These are phyloP conservation scores for Limenitis camilla DNA, from an alignment of 2,888 invertebrate species.

Conservation along the genomic window DNA sequence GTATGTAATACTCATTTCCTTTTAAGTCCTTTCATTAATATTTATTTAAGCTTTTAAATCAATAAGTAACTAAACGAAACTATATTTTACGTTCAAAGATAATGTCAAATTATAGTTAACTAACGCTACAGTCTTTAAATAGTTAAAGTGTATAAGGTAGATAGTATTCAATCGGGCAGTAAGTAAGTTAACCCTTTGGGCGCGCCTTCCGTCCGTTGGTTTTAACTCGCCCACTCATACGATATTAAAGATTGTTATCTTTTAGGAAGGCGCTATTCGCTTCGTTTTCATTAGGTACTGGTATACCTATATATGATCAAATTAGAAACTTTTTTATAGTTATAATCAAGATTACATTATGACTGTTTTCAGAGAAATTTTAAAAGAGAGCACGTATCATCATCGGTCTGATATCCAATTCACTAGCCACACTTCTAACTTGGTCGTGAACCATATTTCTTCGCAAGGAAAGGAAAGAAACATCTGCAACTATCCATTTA, in stretches of 20 bases:
- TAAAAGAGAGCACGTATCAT: not conserved
- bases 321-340: slow-evolving; percentile 11
- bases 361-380: not conserved
- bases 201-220: slow-evolving; percentile 57
- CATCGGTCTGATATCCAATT: too few relatives aligned
- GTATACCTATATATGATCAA: slow-evolving; percentile 37
- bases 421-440: too few relatives aligned
- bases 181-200: slow-evolving; percentile 42
- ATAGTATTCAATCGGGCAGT: slow-evolving; percentile 14
- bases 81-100: not conserved
- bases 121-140: not conserved
- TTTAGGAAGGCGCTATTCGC: slow-evolving; percentile 61
- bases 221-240: slow-evolving; percentile 65
- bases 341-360: not conserved
- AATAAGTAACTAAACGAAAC: too few relatives aligned
- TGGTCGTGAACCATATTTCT: too few relatives aligned
- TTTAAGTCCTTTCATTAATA: too few relatives aligned
- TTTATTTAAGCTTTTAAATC: too few relatives aligned
- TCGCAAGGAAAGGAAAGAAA: too few relatives aligned
- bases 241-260: slow-evolving; percentile 71
- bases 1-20: too few relatives aligned
- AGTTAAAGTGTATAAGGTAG: not conserved
- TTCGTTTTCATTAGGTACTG: slow-evolving; percentile 58
- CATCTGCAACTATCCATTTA: too few relatives aligned
- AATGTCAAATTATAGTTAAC: not conserved